Base-by-base conservation (phyloP, 1,140 invertebrate species). In the Brachionus koreanus region DNA sequence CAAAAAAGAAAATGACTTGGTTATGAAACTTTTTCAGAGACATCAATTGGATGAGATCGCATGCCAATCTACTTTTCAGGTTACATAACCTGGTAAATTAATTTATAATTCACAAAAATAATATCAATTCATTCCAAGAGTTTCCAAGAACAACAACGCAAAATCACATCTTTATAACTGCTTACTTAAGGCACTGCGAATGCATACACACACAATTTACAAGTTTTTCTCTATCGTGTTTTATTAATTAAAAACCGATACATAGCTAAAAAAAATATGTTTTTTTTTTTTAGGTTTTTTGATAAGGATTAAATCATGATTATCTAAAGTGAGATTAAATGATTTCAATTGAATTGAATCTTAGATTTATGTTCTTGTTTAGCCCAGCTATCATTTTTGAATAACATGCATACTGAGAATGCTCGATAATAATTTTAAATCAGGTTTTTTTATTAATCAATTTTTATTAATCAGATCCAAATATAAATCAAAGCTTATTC, bases 281-380 rank as follows among this genome's bases (percentile, higher is more conserved):
- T n/a, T n/a, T 57, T 57, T 57, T 52, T 52, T 57, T 57, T 9
- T 25, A 57, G 29, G n/a, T 57, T 57, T n/a, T 57, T 23, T 57
- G 49, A 57, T 57, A 57, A 57, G 49, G 49, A 57, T 57, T 57
- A 57, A 57, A 57, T 65, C 25, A 23, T 65, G 61, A 65, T 65
- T 65, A 65, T 65, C 63, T 65, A 13, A 65, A 65, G 63, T 65
- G 29, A 65, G 63, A 65, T 65, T 65, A 65, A 65, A 65, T 25
- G 25, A 65, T 65, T 65, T 65, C 13, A 65, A 65, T 65, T 33
- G 33, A 33, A 65, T 65, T 35, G 16, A 16, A 65, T 65, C 63
- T 16, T 33, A 37, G 63, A 65, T 65, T 33, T 65, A 65, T 65
- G 63, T 23, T 65, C 33, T 33, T 65, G 5, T 65, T n/a, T 57